Percentiles rank a stretch among this genome's conserved stretches.
Evolutionary conservation across 2,113 vertebrate genomes (phyloP).

Genomic region (Sceloporus tristichus): DNA sequence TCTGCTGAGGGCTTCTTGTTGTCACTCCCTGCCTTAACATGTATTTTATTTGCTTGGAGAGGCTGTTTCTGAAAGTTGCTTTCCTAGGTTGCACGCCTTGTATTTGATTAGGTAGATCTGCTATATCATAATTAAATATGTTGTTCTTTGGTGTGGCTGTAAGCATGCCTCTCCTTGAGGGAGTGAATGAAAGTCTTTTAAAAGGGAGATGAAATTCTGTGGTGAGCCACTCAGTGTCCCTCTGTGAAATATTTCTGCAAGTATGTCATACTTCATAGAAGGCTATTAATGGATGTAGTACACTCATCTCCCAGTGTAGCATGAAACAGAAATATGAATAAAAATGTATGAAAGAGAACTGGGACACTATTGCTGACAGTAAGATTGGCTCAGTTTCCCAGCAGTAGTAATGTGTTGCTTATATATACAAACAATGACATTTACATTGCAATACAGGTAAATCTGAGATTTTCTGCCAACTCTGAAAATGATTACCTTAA

Average conservation of each 20-base stretch:
- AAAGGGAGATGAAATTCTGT: not conserved
- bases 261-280: not conserved
- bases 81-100: not conserved
- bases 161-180: not conserved
- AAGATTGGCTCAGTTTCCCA: not conserved
- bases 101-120: not conserved
- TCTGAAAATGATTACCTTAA: not conserved
- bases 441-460: conserved; percentile 10
- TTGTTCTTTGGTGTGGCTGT: not conserved
- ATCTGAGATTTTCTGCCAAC: conserved; percentile 27
- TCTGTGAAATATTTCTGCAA: not conserved
- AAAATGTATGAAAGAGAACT: not conserved
- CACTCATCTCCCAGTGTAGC: not conserved
- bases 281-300: not conserved
- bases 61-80: not conserved
- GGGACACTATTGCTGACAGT: not conserved
- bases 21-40: no score
- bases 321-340: not conserved
- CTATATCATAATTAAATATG: not conserved
- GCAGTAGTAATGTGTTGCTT: not conserved
- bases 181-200: not conserved
- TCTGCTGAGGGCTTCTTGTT: not conserved
- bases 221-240: not conserved
- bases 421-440: not conserved
- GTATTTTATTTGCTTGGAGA: not conserved